Evolutionary conservation across 2,888 invertebrate species (phyloP), one percentile per base, ranked within the genome.

Genomic region (Ditylenchus weischeri): DNA sequence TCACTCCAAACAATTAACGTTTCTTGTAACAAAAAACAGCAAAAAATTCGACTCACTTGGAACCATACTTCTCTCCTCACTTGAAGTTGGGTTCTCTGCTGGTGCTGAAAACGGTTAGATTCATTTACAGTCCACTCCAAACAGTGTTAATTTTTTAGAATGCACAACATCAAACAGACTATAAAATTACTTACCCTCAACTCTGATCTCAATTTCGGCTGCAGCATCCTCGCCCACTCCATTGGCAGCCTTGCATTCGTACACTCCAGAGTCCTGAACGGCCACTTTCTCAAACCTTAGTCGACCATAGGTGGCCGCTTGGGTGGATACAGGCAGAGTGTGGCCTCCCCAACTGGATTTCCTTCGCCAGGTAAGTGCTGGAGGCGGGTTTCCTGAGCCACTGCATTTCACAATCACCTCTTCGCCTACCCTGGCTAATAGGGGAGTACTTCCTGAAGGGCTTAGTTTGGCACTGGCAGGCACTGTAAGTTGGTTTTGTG

Each of bases 331-430:
- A 35, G 36, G 29, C 38, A 47, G 5, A 19, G 47, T 50, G 43
- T 47, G 48, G 21, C 51, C 51, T 1, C 54, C 54, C 54, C 54
- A 54, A 54, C 54, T 29, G 11, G 54, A 54, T 18, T 54, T 54
- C 21, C 61, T n/a, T 10, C 65, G 23, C 76, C 79, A 79, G 23
- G 69, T 63, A 15, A 79, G 66, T 23, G 64, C 66, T 35, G 79
- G 79, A 23, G 68, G 69, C 36, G 79, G 79, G 57, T 78, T 77
- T 66, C 78, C 79, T 35, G 73, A 74, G n/a, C 71, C 76, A 47
- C 69, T 60, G 71, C 79, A 79, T 23, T 70, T 65, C 54, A 78
- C 50, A 72, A 58, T 51, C 29, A 69, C 64, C 35, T 69, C 69
- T 58, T 69, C 69, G 19, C 65, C 65, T 19, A 59, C 50, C n/a